Base-by-base conservation (phyloP, 2,113 vertebrate species). In the Pseudorectes ferrugineus region DNA sequence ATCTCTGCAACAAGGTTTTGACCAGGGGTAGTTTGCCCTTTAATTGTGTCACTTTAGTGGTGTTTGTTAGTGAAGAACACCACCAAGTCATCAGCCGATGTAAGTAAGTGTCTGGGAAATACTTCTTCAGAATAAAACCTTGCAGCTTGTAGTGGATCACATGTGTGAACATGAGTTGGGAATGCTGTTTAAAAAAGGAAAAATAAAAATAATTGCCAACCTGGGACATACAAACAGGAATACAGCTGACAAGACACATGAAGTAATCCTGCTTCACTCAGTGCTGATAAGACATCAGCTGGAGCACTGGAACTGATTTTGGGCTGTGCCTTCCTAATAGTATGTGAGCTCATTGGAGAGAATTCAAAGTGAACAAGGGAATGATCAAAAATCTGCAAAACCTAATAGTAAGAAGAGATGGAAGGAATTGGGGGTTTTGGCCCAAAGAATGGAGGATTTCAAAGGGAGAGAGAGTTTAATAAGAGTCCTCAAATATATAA, bases 241-340 rank as follows among this genome's bases (percentile, higher is more conserved):
- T 86, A 59, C 33, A 93, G 71, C 94, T 97, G 95, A 96, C 67
- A 94, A 83, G 94, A 83, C 59, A 38, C 51, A 51, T 94, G 91
- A 95, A 95, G 75, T 90, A 97, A 94, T 95, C 17, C 33, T 88
- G 8, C 82, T 94, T 97, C 96, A 96, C 85, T 97, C 96, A 97
- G 4, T 97, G 59, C 91, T 83, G 96, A 94, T 97, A 97, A 96
- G 85, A 43, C 91, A 96, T 96, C 95, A 94, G 59, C 95, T 92
- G 85, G 82, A 97, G 88, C 67, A 66, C 63, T 88, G 54, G 63
- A 31, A 77, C 45, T 76, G 57, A 72, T 76, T 95, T 90, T 62
- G 90, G 88, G 92, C 72, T 90, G 75, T 85, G 67, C 67, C 26
- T 65, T 94, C 25, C 63, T 88, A 73, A 55, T 55, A 83, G 72